These are phyloP conservation scores for Hylyphantes graminicola DNA, from an alignment of 1,140 invertebrate genomes.

Conservation along the genomic window DNA sequence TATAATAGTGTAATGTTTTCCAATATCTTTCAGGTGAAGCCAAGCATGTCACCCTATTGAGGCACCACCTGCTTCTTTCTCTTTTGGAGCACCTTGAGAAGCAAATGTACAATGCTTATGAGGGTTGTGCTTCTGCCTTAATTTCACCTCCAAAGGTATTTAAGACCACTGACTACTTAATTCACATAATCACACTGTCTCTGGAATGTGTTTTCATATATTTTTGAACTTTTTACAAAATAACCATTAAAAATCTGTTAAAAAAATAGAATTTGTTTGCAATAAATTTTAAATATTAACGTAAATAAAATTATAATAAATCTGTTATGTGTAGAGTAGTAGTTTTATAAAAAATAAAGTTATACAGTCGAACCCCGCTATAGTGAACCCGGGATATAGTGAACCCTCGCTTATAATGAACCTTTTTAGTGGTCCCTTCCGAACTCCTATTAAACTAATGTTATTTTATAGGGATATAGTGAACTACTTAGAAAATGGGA, in stretches of 20 bases:
- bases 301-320: too few relatives aligned
- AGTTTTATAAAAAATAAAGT: too few relatives aligned
- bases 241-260: background rate
- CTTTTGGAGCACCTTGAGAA: constrained; percentile 95
- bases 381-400: too few relatives aligned
- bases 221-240: background rate
- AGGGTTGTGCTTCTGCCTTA: constrained; percentile 87
- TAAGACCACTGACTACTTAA: background rate
- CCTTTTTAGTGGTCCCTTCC: too few relatives aligned
- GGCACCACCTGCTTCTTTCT: constrained; percentile 83
- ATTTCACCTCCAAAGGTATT: constrained; percentile 78
- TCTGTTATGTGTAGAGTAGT: too few relatives aligned
- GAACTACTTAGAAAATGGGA: too few relatives aligned
- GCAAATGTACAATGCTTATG: constrained; percentile 90
- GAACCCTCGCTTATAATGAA: too few relatives aligned
- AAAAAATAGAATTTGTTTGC: background rate
- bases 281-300: too few relatives aligned
- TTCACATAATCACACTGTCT: too few relatives aligned
- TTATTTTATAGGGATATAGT: too few relatives aligned
- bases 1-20: background rate
- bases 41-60: constrained; percentile 71
- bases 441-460: too few relatives aligned
- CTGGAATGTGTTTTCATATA: background rate
- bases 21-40: constrained; percentile 19
- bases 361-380: too few relatives aligned